Evolutionary conservation across 2,797 vertebrate species (phyloP), one percentile per base, ranked within the genome.

Genomic region (Gouania willdenowi): DNA sequence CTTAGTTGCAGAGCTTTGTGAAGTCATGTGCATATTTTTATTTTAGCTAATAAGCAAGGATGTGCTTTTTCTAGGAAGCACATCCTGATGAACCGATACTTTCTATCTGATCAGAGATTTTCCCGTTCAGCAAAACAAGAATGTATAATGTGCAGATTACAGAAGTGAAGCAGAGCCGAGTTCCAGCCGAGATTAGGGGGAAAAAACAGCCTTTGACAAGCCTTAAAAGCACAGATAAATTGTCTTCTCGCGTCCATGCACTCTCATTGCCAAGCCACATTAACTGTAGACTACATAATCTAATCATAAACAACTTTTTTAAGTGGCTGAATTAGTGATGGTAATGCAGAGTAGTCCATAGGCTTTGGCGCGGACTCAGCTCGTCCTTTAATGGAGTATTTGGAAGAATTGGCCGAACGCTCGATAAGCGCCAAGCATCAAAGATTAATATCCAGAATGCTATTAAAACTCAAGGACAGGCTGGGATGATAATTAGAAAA

Each of bases 401-500:
- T 81, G 77, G 79, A 66, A 26, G 70, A 77, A 75, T 83, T 78
- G 72, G 63, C 63, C 80, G 75, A 72, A 82, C 67, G 76, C 75
- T 83, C 85, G 88, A 85, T 77, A 83, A 77, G 79, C 83, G 58
- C 66, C 61, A 64, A 72, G 62, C 83, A 86, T 88, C 81, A 86
- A 86, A 87, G 85, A 88, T 88, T 87, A 87, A 87, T 86, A 89
- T 84, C 86, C 81, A 86, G 79, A 85, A 86, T 83, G 83, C 85
- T 84, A 88, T 88, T 88, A 87, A 87, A 87, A 77, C 84, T 82
- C 88, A 90, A 90, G 87, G 86, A 85, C 86, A 73, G 83, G 71
- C 79, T 76, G 82, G 85, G 85, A 89, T 87, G 79, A 86, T 90
- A 89, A 89, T 89, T 87, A 88, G 71, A 87, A 88, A 88, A 88